Evolutionary conservation across 2,888 invertebrate species (phyloP), one percentile per base, ranked within the genome.

Genomic region (Lycocerus yunnanus): DNA sequence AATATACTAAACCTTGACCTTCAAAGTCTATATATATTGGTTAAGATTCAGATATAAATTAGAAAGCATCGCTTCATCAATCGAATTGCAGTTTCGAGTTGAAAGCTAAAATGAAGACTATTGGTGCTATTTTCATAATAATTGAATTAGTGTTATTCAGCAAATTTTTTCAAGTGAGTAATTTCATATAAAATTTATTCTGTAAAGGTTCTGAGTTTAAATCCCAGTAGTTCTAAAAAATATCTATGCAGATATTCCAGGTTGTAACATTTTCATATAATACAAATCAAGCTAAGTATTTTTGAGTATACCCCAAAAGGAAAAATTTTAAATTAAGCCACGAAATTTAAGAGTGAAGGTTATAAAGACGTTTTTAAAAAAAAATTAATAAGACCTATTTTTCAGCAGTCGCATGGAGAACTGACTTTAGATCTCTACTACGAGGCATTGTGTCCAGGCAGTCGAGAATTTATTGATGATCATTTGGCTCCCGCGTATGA

Each of bases 371-470:
- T n/a, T n/a, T n/a, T n/a, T n/a, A n/a, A n/a, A n/a, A n/a, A n/a
- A n/a, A n/a, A n/a, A n/a, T n/a, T n/a, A n/a, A n/a, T n/a, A n/a
- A n/a, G n/a, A n/a, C n/a, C n/a, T n/a, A n/a, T n/a, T 80, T 66
- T 27, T 4, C 5, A 27, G 27, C 27, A 27, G 13, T 27, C 27
- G 13, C 13, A 27, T 5, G n/a, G 13, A 27, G 1, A n/a, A 5
- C 13, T 27, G 27, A 0, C 13, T 27, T 27, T 27, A 13, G 27
- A 85, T 0, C 84, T 90, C n/a, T 90, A 88, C 81, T 90, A 90
- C 79, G 90, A 90, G 80, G 84, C 89, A 0, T 82, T 89, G 16
- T 90, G 90, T 79, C 85, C 87, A 0, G 89, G 89, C 81, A 90
- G 90, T 77, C 83, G 85, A 1, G 77, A 79, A 9, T 90, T 89